phyloP scores from a whole-genome alignment of 2,888 invertebrate genomes.

The Machimus atricapillus region DNA sequence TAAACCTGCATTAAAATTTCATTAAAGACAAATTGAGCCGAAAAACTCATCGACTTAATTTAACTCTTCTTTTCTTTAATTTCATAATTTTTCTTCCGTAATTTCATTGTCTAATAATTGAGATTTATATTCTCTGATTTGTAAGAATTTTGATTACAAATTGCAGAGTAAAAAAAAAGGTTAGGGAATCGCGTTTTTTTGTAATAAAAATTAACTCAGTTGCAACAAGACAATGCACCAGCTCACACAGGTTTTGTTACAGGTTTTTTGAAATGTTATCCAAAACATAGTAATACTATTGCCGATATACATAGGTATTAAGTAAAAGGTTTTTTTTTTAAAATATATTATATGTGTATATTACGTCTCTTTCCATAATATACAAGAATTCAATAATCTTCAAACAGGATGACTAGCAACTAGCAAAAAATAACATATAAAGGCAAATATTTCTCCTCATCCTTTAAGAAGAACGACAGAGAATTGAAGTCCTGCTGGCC shows the following conservation, averaged over 20 bases:
- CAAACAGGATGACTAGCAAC: background rate
- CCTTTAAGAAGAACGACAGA: background rate
- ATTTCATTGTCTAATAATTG: background rate
- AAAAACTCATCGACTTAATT: slow-evolving; percentile 5
- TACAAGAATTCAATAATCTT: background rate
- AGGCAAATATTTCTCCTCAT: background rate
- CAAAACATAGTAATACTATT: too few species aligned
- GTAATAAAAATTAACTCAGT: background rate
- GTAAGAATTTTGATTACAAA: background rate
- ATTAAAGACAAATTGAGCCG: background rate
- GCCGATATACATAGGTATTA: too few species aligned
- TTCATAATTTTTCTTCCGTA: background rate
- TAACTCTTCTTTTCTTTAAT: background rate
- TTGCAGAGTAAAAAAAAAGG: background rate
- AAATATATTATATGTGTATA: too few species aligned
- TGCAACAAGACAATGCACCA: background rate
- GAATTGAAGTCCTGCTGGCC: background rate
- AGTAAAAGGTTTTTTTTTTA: too few species aligned
- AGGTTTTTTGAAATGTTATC: too few species aligned
- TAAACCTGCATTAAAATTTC: background rate
- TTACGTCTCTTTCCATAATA: too few species aligned
- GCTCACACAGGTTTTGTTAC: background rate
- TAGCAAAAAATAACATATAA: background rate
- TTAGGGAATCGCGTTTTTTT: too few species aligned
- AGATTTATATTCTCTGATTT: background rate